phyloP scores from a whole-genome alignment of 2,888 invertebrate genomes.

The Agrochola litura region DNA sequence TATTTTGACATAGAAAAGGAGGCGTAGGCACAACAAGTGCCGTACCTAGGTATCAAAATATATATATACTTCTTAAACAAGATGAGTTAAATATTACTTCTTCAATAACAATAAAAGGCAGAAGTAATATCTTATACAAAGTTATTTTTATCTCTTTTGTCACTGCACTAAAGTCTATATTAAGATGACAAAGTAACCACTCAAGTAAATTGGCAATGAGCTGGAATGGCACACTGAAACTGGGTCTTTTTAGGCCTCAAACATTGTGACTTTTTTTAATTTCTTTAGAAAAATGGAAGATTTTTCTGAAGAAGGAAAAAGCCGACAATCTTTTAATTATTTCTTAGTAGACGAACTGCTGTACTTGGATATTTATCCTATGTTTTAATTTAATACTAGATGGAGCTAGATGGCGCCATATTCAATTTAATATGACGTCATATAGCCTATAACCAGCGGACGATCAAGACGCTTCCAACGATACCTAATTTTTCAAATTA shows the following conservation, averaged over 20 bases:
- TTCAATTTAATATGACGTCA: too few species aligned
- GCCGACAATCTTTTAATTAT: not conserved
- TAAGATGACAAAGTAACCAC: conserved; percentile 37
- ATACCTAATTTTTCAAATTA: too few species aligned
- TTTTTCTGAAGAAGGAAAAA: not conserved
- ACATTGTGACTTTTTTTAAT: conserved; percentile 2
- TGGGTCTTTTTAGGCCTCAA: conserved; percentile 9
- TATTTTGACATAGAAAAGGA: too few species aligned
- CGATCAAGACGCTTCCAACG: too few species aligned
- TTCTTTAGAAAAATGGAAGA: not conserved
- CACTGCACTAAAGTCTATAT: conserved; percentile 7
- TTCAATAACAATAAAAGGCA: conserved; percentile 5
- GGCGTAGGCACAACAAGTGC: not conserved
- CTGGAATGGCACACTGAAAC: conserved; percentile 18
- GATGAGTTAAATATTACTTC: too few species aligned
- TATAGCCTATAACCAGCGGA: too few species aligned
- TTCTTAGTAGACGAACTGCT: too few species aligned
- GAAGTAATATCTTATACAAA: not conserved
- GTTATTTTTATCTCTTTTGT: conserved; percentile 21
- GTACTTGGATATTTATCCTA: too few species aligned
- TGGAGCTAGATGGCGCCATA: too few species aligned
- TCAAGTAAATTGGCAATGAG: conserved; percentile 37
- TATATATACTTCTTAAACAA: conserved; percentile 1
- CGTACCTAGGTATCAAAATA: not conserved
- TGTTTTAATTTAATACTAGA: too few species aligned